Percentiles rank a stretch among this genome's conserved stretches.
Conservation (phyloP, 2,113 vertebrate species). For the Sialia sialis region DNA sequence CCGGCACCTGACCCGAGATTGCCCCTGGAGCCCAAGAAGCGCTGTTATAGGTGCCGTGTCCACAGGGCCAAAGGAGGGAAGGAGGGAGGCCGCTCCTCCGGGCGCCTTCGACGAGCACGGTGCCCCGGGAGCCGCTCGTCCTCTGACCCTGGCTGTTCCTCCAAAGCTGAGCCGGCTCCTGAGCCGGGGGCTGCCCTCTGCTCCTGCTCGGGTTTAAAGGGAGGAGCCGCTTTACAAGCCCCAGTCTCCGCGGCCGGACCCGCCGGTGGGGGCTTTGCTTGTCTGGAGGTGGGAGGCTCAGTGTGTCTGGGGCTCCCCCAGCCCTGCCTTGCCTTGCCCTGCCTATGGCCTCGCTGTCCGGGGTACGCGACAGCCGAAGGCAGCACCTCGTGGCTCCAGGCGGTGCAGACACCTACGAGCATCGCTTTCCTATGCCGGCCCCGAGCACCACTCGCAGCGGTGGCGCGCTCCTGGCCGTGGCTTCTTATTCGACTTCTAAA, state of each 20-base stretch:
- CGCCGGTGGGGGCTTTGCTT: background rate
- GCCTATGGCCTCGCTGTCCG: background rate
- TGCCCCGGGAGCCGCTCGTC: background rate
- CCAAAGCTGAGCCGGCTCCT: background rate
- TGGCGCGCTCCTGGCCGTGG: too few relatives aligned
- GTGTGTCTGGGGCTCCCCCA: background rate
- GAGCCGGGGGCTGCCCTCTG: too few relatives aligned
- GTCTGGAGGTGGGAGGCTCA: background rate
- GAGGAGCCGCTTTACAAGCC: accelerated
- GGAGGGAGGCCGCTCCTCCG: background rate
- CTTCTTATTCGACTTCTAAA: background rate
- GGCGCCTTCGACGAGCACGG: background rate
- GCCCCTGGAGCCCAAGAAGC: background rate
- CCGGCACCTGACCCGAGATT: too few relatives aligned
- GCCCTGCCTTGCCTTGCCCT: background rate
- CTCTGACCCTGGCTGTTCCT: background rate
- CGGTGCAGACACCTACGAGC: too few relatives aligned
- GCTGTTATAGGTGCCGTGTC: background rate
- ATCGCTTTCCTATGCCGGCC: background rate
- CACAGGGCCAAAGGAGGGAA: background rate
- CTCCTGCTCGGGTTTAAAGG: background rate
- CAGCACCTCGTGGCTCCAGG: background rate
- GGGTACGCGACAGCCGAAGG: too few relatives aligned
- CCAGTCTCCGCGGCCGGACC: background rate
- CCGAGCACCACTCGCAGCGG: background rate